phyloP scores from a whole-genome alignment of 2,113 vertebrate genomes.

The Ctenomys sociabilis region DNA sequence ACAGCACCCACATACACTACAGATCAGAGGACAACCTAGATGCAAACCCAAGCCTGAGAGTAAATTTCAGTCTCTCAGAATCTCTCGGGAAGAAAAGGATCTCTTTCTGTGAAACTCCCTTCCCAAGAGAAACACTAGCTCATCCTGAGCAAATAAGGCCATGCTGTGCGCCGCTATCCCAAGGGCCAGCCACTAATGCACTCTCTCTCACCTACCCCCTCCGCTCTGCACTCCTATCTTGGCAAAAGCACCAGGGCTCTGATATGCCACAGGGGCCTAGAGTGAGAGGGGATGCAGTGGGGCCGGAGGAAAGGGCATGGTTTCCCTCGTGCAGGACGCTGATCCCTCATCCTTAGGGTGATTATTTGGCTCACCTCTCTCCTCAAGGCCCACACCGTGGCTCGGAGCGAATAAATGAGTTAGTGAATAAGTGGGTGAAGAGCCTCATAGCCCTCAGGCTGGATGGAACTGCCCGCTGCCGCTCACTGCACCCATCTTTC shows the following conservation, averaged over 20 bases:
- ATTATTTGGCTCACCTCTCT: neutral
- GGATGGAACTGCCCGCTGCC: neutral
- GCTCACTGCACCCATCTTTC: accelerated
- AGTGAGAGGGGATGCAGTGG: accelerated
- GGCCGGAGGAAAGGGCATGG: accelerated
- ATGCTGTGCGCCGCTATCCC: neutral
- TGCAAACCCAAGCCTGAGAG: neutral
- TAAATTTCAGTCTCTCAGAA: neutral
- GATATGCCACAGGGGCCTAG: neutral
- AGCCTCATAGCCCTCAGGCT: no score
- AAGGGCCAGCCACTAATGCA: neutral
- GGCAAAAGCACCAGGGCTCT: no score
- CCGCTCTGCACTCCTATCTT: neutral
- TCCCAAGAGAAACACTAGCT: neutral
- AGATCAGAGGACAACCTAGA: neutral
- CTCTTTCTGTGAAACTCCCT: neutral
- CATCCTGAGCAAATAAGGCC: neutral
- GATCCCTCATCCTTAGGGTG: accelerated
- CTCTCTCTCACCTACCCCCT: neutral
- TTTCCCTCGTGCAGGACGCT: neutral
- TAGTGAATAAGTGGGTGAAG: neutral
- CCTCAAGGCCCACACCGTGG: neutral
- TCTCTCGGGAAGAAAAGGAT: neutral
- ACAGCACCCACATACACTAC: neutral
- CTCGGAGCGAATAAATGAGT: neutral